These are phyloP conservation scores for Chlorops oryzae DNA, from an alignment of 1,140 invertebrate species.

Conservation along the genomic window DNA sequence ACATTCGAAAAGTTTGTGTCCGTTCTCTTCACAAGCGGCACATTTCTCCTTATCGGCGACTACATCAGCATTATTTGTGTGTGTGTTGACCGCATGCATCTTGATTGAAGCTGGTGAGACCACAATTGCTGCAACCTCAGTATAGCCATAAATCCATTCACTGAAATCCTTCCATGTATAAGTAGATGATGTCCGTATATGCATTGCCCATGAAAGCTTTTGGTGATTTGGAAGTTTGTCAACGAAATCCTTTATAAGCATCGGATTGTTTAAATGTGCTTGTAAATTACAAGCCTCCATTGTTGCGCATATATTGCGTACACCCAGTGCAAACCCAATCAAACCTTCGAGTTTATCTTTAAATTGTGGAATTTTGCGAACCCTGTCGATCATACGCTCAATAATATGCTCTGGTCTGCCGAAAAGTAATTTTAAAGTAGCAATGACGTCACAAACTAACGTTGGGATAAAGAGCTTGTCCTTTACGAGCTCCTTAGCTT, in stretches of 20 bases:
- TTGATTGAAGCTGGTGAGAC: not conserved
- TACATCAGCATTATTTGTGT: not conserved
- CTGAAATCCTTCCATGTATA: not conserved
- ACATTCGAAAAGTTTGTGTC: not conserved
- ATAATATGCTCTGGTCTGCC: conserved; percentile 5
- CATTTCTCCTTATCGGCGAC: too few relatives aligned
- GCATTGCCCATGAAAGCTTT: conserved; percentile 7
- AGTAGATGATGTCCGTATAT: too few relatives aligned
- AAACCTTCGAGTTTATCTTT: conserved; percentile 8
- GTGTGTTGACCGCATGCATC: conserved; percentile 1
- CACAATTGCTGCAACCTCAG: not conserved
- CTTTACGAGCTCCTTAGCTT: conserved; percentile 2
- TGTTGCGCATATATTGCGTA: conserved; percentile 7
- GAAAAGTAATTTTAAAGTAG: conserved; percentile 4
- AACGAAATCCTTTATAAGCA: conserved; percentile 3
- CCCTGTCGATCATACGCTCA: conserved; percentile 1
- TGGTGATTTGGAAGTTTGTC: conserved; percentile 9
- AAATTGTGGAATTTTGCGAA: not conserved
- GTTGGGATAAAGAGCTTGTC: not conserved
- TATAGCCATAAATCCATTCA: conserved; percentile 6
- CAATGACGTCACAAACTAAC: conserved; percentile 8
- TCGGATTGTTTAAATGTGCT: conserved; percentile 6
- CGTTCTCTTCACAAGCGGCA: too few relatives aligned
- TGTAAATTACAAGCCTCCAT: conserved; percentile 8
- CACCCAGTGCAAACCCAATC: conserved; percentile 6